These are phyloP conservation scores for Pollenia amentaria DNA, from an alignment of 2,888 invertebrate genomes.

Conservation along the genomic window DNA sequence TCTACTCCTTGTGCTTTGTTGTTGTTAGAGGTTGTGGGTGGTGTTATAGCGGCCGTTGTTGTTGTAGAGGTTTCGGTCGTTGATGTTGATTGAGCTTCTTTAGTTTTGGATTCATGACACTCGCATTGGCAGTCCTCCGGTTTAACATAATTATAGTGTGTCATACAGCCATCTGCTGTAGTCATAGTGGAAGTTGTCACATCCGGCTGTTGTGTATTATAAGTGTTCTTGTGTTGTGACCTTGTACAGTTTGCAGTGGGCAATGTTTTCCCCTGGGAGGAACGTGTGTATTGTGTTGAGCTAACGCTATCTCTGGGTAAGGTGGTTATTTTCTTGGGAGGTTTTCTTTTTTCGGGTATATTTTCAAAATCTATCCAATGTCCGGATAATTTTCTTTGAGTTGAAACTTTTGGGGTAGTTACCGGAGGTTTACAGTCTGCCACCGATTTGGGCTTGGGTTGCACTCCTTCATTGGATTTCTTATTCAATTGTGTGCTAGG, in stretches of 20 bases:
- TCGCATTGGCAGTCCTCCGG: conserved; percentile 95
- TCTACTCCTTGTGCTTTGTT: conserved; percentile 81
- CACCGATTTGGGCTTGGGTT: conserved; percentile 78
- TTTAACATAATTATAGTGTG: conserved; percentile 91
- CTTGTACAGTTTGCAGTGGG: conserved; percentile 65
- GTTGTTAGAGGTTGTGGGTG: conserved; percentile 75
- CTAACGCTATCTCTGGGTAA: conserved; percentile 86
- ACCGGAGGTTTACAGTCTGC: conserved; percentile 75
- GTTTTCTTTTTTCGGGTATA: conserved; percentile 92
- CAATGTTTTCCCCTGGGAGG: conserved; percentile 57
- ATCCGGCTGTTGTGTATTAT: conserved; percentile 70
- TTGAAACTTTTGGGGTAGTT: conserved; percentile 78
- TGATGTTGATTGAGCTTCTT: conserved; percentile 72
- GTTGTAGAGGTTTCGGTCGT: conserved; percentile 71
- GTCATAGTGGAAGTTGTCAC: conserved; percentile 60
- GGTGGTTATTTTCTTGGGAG: conserved; percentile 93
- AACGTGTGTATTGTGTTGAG: conserved; percentile 56
- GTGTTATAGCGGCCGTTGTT: conserved; percentile 73
- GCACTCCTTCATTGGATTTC: conserved; percentile 78
- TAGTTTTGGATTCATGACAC: conserved; percentile 88
- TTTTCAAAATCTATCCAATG: conserved; percentile 96
- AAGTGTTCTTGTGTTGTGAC: conserved; percentile 74
- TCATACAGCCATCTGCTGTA: conserved; percentile 77
- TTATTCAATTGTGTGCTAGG: conserved; percentile 61
- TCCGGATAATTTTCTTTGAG: conserved; percentile 83